Base-by-base conservation (phyloP, 2,888 invertebrate species). In the Macrophya annulata region DNA sequence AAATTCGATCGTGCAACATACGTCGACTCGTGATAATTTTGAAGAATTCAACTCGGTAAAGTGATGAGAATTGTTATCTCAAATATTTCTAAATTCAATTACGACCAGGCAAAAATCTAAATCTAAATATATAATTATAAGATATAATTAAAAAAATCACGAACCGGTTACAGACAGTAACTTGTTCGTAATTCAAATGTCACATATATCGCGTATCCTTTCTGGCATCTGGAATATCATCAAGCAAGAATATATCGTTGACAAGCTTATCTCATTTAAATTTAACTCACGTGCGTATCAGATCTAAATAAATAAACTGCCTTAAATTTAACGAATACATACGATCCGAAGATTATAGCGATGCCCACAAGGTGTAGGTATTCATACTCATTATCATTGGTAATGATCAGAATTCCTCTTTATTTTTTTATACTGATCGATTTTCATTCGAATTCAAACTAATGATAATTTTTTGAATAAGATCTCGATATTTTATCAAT, bases 301-400 rank as follows among this genome's bases (percentile, higher is more conserved):
- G 40, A 71, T 71, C 37, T 40, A 71, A 40, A 71, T 71, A 71
- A 40, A n/a, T n/a, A n/a, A 37, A 71, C 40, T 40, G 40, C 15
- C 2, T 71, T 8, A 15, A 43, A 40, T 43, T 43, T 17, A 3
- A 71, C 37, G 37, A 71, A 17, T 2, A 68, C 62, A 21, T 4
- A 8, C 15, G 71, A 40, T 17, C 21, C 9, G 9, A 21, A 62
- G 12, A 17, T n/a, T n/a, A n/a, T 51, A 62, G 48, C 12, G 48
- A 48, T 48, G 48, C 48, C 48, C 48, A 31, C 3, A 48, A 48
- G 48, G 48, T 12, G 12, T n/a, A n/a, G n/a, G n/a, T 10, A 48
- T 48, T 48, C 12, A 48, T 48, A 48, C 48, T 48, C 48, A 12
- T 9, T 2, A 10, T 1, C 21, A 62, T 62, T 62, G 10, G 62